phyloP scores from a whole-genome alignment of 2,888 invertebrate species.

The Tetrapedia diversipes region DNA sequence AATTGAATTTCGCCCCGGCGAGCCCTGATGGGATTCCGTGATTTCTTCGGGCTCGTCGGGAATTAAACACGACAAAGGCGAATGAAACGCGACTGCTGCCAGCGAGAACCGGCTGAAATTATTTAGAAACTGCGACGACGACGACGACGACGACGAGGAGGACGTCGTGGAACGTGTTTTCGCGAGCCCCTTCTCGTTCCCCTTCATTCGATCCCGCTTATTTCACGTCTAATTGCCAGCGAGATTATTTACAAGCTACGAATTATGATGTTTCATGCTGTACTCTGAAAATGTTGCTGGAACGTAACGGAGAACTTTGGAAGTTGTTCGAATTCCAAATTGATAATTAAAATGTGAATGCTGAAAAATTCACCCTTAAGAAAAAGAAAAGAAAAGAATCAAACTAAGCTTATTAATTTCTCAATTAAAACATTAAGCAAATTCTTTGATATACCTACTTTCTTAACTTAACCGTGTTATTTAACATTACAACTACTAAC shows the following conservation, averaged over 20 bases:
- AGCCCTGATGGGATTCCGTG: conserved; percentile 24
- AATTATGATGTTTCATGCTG: not conserved
- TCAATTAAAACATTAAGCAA: no score
- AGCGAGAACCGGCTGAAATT: conserved; percentile 11
- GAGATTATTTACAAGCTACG: conserved; percentile 18
- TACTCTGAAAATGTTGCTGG: no score
- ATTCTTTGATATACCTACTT: no score
- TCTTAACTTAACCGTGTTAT: no score
- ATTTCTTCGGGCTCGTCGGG: conserved; percentile 15
- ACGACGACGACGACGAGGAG: not conserved
- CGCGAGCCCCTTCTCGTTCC: not conserved
- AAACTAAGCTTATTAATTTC: no score
- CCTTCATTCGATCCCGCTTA: not conserved
- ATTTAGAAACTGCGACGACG: not conserved
- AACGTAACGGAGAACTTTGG: no score
- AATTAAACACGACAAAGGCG: conserved; percentile 40
- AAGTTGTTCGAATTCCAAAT: no score
- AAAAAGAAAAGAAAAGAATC: no score
- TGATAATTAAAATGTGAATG: no score
- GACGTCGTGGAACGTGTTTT: no score
- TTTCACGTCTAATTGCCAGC: not conserved
- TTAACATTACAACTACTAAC: no score
- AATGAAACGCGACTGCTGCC: not conserved
- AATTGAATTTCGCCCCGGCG: conserved; percentile 27
- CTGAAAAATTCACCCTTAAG: no score